Conservation (phyloP, 2,113 vertebrate genomes). For the Turdus rufiventris region DNA sequence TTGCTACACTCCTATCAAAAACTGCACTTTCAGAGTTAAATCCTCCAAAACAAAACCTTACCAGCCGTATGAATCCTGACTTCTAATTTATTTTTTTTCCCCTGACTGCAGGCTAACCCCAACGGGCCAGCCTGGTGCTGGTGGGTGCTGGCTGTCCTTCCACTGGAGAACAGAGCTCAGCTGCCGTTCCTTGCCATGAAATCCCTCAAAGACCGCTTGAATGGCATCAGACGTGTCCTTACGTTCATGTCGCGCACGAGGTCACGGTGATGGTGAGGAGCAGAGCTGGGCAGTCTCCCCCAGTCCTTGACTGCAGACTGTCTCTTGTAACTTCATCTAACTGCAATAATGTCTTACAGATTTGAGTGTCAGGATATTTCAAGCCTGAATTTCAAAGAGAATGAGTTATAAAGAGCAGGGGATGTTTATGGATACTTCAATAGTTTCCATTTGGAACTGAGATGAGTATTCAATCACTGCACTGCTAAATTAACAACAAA, state of each 20-base stretch:
- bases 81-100: not conserved
- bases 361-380: constrained; percentile 16
- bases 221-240: constrained; percentile 74
- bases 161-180: constrained; percentile 79
- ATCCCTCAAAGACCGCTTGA: constrained; percentile 76
- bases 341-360: constrained; percentile 72
- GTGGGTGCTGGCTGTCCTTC: constrained; percentile 81
- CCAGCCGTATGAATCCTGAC: not conserved
- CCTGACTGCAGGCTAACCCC: constrained; percentile 67
- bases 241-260: constrained; percentile 71
- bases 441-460: constrained; percentile 41
- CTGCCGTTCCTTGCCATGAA: constrained; percentile 80
- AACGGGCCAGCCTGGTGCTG: constrained; percentile 83
- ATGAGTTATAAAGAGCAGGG: constrained; percentile 41
- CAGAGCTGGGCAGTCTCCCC: not conserved
- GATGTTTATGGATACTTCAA: constrained; percentile 58
- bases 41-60: not conserved
- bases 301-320: constrained; percentile 10
- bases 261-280: constrained; percentile 26
- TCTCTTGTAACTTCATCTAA: constrained; percentile 59
- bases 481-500: constrained; percentile 62
- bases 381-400: constrained; percentile 35
- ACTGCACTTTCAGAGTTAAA: not conserved
- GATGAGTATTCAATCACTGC: constrained; percentile 63
- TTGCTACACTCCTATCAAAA: not conserved